A percentile compares a stretch with the other conserved stretches of the same genome.
Conservation (phyloP, 1,140 invertebrate genomes). For the Cataglyphis hispanica region DNA sequence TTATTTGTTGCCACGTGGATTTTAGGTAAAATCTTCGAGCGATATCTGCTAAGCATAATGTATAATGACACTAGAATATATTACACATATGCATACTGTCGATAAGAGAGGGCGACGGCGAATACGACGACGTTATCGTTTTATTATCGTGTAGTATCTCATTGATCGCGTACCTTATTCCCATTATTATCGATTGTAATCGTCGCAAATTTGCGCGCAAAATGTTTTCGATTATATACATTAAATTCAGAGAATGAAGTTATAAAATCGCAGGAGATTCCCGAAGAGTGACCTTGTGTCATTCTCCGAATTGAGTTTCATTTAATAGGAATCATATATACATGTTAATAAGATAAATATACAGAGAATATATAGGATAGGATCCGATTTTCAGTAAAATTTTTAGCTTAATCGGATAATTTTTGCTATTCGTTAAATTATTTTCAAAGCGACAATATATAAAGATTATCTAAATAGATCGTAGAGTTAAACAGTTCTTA, state of each 20-base stretch:
- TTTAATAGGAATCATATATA: slow-evolving; percentile 5
- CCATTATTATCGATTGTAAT: slow-evolving; percentile 69
- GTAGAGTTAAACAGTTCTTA: slow-evolving; percentile 26
- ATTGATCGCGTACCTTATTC: slow-evolving; percentile 67
- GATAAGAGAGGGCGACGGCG: slow-evolving; percentile 72
- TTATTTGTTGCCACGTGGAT: slow-evolving; percentile 83
- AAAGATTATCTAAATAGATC: slow-evolving; percentile 14
- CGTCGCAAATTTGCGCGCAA: slow-evolving; percentile 25
- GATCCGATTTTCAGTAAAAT: slow-evolving; percentile 16
- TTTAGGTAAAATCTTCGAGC: slow-evolving; percentile 82
- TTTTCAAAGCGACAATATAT: background rate
- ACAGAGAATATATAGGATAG: slow-evolving; percentile 17
- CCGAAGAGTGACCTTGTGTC: background rate
- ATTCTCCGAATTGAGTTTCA: slow-evolving; percentile 32
- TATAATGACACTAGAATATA: slow-evolving; percentile 78
- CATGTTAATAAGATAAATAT: slow-evolving; percentile 18
- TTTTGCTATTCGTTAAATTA: background rate
- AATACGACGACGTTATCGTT: slow-evolving; percentile 61
- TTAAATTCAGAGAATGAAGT: slow-evolving; percentile 47
- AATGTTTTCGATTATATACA: slow-evolving; percentile 53
- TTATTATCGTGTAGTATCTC: slow-evolving; percentile 58
- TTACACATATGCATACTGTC: slow-evolving; percentile 74
- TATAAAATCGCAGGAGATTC: slow-evolving; percentile 33
- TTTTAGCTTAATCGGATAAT: slow-evolving; percentile 18
- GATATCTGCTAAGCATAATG: slow-evolving; percentile 82